Evolutionary conservation across 2,888 invertebrate species (phyloP).

Genomic region (Dendrolimus pini): DNA sequence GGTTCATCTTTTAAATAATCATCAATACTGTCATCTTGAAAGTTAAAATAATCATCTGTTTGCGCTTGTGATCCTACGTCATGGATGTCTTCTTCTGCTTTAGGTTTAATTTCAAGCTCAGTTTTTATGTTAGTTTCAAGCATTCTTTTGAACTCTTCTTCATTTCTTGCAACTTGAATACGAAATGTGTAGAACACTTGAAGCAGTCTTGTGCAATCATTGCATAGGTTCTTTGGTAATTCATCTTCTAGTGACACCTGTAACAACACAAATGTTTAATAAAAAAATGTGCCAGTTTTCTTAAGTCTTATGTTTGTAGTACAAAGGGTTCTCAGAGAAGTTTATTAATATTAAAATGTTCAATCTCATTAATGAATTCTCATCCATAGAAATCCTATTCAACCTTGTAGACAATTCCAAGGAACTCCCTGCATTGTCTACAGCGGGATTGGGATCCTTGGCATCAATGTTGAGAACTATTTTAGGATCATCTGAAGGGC

Average conservation of each 20-base stretch:
- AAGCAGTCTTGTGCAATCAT: slow-evolving; percentile 67
- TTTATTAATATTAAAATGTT: too few species aligned
- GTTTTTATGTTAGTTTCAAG: slow-evolving; percentile 28
- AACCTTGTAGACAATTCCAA: too few species aligned
- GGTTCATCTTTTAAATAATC: slow-evolving; percentile 19
- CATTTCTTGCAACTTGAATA: slow-evolving; percentile 38
- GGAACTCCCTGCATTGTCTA: too few species aligned
- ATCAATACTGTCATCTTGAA: slow-evolving; percentile 25
- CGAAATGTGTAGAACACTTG: slow-evolving; percentile 62
- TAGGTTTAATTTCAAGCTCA: slow-evolving; percentile 32
- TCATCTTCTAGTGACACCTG: slow-evolving; percentile 70
- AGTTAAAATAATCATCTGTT: slow-evolving; percentile 13
- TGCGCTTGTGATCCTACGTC: slow-evolving; percentile 10
- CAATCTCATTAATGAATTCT: too few species aligned
- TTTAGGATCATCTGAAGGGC: too few species aligned
- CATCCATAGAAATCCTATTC: too few species aligned
- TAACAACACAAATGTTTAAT: slow-evolving; percentile 10
- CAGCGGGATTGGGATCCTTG: too few species aligned
- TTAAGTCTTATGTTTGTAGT: too few species aligned
- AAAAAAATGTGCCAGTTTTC: too few species aligned
- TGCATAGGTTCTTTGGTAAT: slow-evolving; percentile 77
- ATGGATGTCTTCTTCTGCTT: slow-evolving; percentile 16
- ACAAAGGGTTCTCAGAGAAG: too few species aligned
- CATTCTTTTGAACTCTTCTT: slow-evolving; percentile 43
- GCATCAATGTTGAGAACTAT: too few species aligned